Conservation (phyloP, 2,113 vertebrate species). For the Takifugu bimaculatus region DNA sequence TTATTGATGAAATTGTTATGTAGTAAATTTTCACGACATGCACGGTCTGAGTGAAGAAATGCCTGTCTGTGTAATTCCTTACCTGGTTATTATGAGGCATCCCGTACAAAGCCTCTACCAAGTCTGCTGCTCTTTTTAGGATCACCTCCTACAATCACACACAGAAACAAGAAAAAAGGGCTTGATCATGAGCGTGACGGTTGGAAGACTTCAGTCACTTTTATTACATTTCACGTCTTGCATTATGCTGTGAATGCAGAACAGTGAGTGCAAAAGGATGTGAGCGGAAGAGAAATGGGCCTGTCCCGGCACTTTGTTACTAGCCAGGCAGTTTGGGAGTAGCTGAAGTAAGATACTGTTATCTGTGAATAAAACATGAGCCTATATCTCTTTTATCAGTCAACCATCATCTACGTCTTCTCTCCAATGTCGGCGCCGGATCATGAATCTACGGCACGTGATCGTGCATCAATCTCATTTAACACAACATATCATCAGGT, state of each 20-base stretch:
- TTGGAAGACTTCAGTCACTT: conserved; percentile 68
- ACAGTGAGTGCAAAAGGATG: conserved; percentile 44
- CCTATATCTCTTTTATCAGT: conserved; percentile 66
- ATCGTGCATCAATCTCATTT: conserved; percentile 66
- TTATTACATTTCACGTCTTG: conserved; percentile 66
- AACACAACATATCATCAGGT: conserved; percentile 67
- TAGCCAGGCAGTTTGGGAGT: conserved; percentile 63
- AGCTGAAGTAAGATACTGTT: conserved; percentile 59
- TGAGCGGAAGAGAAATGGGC: conserved; percentile 68
- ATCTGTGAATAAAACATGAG: conserved; percentile 75
- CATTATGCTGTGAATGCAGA: conserved; percentile 72
- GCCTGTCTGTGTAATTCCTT: conserved; percentile 7
- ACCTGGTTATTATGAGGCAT: conserved; percentile 76
- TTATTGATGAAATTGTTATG: no score
- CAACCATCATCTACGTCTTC: conserved; percentile 59
- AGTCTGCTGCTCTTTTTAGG: conserved; percentile 71
- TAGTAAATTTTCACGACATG: no score
- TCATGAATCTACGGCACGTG: conserved; percentile 51
- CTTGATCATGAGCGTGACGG: conserved; percentile 57
- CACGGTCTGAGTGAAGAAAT: no score
- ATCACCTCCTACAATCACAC: conserved; percentile 70
- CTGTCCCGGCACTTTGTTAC: conserved; percentile 68
- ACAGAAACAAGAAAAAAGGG: conserved; percentile 37
- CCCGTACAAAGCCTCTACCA: conserved; percentile 73
- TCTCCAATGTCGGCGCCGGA: conserved; percentile 49